Evolutionary conservation across 1,140 invertebrate species (phyloP).

Genomic region (Oedothorax gibbosus): DNA sequence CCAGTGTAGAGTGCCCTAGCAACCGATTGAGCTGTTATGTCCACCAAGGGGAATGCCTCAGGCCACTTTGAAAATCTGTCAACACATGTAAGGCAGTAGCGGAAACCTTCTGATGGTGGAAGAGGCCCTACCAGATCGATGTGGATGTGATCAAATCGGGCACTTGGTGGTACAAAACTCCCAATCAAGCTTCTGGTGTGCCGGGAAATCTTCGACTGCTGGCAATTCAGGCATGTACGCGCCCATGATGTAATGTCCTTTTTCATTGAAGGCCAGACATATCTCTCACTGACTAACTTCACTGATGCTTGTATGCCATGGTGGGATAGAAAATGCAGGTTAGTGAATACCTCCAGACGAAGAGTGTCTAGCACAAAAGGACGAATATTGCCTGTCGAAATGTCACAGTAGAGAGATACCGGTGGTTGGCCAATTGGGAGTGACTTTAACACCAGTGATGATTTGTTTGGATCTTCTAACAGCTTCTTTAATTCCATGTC

Average conservation of each 20-base stretch:
- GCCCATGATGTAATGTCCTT: slow-evolving; percentile 3
- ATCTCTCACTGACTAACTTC: not conserved
- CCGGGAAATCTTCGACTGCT: too few species aligned
- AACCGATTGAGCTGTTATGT: slow-evolving; percentile 64
- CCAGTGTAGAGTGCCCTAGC: slow-evolving; percentile 64
- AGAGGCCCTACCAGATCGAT: slow-evolving; percentile 72
- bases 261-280: slow-evolving; percentile 24
- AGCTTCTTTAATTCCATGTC: not conserved
- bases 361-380: not conserved
- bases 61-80: slow-evolving; percentile 69
- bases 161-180: not conserved
- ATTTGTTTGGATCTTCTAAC: not conserved
- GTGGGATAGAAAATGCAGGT: slow-evolving; percentile 26
- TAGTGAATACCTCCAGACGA: not conserved
- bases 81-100: slow-evolving; percentile 69
- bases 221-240: too few species aligned
- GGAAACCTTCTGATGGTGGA: slow-evolving; percentile 64
- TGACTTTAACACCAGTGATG: not conserved
- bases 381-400: not conserved
- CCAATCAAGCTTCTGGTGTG: too few species aligned
- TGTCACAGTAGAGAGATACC: not conserved
- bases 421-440: not conserved
- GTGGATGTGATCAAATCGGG: slow-evolving; percentile 69
- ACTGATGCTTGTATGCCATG: not conserved
- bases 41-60: slow-evolving; percentile 54